Evolutionary conservation across 2,888 invertebrate genomes (phyloP), one percentile per base, ranked within the genome.

Genomic region (Clunio marinus): DNA sequence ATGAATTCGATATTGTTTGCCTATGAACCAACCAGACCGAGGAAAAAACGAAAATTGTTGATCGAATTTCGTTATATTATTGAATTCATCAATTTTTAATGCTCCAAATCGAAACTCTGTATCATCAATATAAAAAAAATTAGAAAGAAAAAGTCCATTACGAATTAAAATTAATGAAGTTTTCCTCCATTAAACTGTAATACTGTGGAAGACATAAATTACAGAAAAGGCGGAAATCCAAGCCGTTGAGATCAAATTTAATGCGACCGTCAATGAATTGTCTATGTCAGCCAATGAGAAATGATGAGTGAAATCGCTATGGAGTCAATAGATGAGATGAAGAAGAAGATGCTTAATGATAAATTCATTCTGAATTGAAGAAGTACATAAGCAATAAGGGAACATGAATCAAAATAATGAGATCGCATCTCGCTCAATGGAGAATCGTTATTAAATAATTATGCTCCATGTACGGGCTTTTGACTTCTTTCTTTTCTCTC

Each of bases 1-100:
- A 63, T 63, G 63, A 63, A 63, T 63, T 63, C 46, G 46, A 63
- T 63, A 63, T 63, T 63, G 20, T 63, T 63, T 63, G 46, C 45
- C 46, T 63, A 63, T 17, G 20, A 32, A 59, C 25, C 63, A 46
- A 46, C 20, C 37, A 17, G 45, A 63, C 37, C 62, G 59, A 37
- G 41, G 41, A 41, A 41, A n/a, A n/a, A 41, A 41, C 41, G 41
- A 41, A 41, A 41, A 41, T n/a, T 15, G 7, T 51, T 51, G 51
- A 51, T 51, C 51, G 51, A 51, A 51, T 51, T 51, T 22, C 32
- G 5, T 10, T 10, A 20, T 32, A n/a, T 59, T 27, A 63, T 46
- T 45, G 27, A 45, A 63, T 63, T 63, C 45, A 45, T 63, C 46
- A 45, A 63, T 46, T 63, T 63, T 45, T 25, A 46, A 25, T 63